phyloP scores from a whole-genome alignment of 2,888 invertebrate genomes.

The Acronicta alni region DNA sequence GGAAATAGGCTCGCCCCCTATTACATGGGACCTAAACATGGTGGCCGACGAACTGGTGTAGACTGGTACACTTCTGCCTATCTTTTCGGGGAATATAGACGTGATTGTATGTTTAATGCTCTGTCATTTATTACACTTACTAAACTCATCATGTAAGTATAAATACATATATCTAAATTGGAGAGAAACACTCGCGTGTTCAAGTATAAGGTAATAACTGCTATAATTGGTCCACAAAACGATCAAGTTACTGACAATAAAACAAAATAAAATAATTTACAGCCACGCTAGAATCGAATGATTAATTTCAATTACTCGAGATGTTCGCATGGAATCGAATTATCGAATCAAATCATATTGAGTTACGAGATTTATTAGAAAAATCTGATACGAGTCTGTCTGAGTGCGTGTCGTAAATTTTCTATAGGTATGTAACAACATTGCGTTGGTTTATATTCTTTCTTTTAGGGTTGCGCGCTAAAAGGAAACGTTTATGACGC shows the following conservation, averaged over 20 bases:
- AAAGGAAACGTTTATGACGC: constrained; percentile 28
- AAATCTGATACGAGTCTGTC: constrained; percentile 21
- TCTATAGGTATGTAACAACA: constrained; percentile 5
- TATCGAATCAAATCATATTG: constrained; percentile 33
- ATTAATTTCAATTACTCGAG: constrained; percentile 27
- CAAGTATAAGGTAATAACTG: constrained; percentile 4
- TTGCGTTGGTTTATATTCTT: constrained; percentile 27
- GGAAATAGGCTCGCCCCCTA: too few species aligned
- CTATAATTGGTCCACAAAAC: constrained; percentile 11
- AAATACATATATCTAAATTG: too few species aligned
- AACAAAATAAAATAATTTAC: constrained; percentile 16
- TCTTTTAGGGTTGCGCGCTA: constrained; percentile 20
- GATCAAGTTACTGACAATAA: constrained; percentile 27
- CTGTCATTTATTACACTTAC: too few species aligned
- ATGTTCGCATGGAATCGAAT: constrained; percentile 3
- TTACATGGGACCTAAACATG: too few species aligned
- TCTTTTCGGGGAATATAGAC: too few species aligned
- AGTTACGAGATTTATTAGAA: constrained; percentile 29
- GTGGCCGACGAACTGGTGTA: too few species aligned
- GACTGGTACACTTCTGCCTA: too few species aligned
- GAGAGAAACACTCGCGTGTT: constrained; percentile 16
- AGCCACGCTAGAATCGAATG: constrained; percentile 11
- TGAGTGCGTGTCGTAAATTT: constrained; percentile 20
- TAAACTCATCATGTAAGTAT: too few species aligned
- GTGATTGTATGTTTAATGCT: too few species aligned